Conservation (phyloP, 2,113 vertebrate species). For the Lutjanus erythropterus region DNA sequence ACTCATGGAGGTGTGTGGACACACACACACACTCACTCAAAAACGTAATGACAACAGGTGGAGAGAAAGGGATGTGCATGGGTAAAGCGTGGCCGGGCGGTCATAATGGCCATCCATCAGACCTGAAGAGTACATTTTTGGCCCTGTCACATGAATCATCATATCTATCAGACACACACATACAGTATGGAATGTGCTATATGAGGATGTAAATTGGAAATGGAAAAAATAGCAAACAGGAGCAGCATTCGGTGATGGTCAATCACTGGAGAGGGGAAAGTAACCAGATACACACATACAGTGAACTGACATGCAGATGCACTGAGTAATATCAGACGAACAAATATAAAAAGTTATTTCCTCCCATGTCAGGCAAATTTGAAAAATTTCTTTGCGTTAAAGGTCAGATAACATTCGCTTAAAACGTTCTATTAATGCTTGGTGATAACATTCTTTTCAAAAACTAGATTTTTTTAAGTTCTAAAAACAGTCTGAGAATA, state of each 20-base stretch:
- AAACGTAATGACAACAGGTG: neutral
- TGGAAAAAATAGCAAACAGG: neutral
- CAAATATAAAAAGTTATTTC: neutral
- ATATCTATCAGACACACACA: neutral
- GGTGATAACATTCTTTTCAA: no score
- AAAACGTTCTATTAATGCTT: no score
- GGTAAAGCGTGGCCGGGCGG: neutral
- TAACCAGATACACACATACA: neutral
- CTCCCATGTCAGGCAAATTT: neutral
- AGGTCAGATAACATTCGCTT: no score
- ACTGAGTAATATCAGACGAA: neutral
- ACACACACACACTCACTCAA: neutral
- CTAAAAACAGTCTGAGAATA: no score
- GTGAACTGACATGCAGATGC: neutral
- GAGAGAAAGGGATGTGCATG: neutral
- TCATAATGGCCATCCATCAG: slow-evolving; percentile 35
- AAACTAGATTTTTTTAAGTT: no score
- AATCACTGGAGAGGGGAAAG: neutral
- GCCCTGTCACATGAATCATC: slow-evolving; percentile 7
- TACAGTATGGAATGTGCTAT: neutral
- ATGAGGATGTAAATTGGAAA: neutral
- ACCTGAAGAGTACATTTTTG: slow-evolving; percentile 4
- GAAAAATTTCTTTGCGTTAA: no score
- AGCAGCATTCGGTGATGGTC: neutral
- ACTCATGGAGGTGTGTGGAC: neutral